Conservation (phyloP, 2,113 vertebrate species). For the Hemibagrus wyckioides region DNA sequence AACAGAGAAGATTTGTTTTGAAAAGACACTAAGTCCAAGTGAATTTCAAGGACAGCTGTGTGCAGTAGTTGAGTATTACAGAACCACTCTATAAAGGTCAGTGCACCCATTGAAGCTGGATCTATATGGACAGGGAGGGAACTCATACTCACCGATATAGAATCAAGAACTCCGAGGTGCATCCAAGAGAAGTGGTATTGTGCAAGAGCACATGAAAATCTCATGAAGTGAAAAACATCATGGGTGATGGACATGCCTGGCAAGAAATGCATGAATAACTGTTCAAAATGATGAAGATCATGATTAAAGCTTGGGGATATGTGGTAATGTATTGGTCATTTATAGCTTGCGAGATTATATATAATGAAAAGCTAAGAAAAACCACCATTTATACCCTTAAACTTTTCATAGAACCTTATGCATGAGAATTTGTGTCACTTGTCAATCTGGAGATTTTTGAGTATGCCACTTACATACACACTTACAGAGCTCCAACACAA, state of each 20-base stretch:
- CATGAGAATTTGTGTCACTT: background rate
- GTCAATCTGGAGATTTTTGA: background rate
- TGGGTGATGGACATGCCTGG: background rate
- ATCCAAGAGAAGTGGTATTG: background rate
- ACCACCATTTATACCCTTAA: no score
- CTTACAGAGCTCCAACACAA: background rate
- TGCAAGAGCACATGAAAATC: background rate
- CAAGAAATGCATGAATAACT: background rate
- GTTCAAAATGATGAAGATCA: background rate
- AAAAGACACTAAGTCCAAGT: background rate
- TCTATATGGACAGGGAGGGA: constrained; percentile 31
- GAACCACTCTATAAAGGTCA: constrained; percentile 44
- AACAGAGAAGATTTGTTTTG: constrained; percentile 28
- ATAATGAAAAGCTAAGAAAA: constrained; percentile 20
- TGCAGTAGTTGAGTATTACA: background rate
- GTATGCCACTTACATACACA: background rate
- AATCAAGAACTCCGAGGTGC: background rate
- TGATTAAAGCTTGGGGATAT: background rate
- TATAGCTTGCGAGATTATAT: background rate
- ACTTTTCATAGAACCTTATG: background rate
- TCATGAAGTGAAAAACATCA: background rate
- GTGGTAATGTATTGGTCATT: background rate
- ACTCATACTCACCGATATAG: background rate
- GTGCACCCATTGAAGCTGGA: constrained; percentile 21
- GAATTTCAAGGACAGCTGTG: constrained; percentile 2